phyloP scores from a whole-genome alignment of 2,888 invertebrate genomes.

The Lithophane leautieri region DNA sequence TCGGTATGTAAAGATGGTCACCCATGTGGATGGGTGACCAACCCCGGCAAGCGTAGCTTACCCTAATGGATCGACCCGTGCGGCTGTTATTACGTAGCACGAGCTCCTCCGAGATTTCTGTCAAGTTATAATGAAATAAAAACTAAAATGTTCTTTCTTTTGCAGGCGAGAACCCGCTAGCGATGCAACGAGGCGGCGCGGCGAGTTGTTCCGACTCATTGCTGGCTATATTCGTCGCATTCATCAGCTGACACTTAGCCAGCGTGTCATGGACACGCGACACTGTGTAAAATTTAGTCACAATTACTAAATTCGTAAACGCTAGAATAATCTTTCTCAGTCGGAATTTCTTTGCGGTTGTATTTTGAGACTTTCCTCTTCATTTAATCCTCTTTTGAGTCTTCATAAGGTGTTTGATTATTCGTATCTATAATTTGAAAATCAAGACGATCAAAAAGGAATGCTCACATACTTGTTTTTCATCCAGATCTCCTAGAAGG shows the following conservation, averaged over 20 bases:
- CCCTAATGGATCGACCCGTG: no score
- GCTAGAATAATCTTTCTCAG: slow-evolving; percentile 68
- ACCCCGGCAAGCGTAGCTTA: no score
- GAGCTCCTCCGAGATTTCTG: no score
- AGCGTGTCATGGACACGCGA: slow-evolving; percentile 83
- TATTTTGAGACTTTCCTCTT: slow-evolving; percentile 23
- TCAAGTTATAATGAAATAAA: neutral
- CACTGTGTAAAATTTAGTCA: slow-evolving; percentile 66
- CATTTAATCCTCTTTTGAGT: neutral
- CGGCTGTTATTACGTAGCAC: no score
- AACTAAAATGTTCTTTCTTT: slow-evolving; percentile 59
- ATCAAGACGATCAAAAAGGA: neutral
- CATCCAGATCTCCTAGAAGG: neutral
- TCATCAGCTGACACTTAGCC: slow-evolving; percentile 85
- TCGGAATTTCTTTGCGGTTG: slow-evolving; percentile 34
- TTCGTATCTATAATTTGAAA: slow-evolving; percentile 1
- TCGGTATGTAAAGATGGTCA: no score
- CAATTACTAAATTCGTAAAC: slow-evolving; percentile 66
- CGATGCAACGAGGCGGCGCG: slow-evolving; percentile 87
- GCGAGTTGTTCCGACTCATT: slow-evolving; percentile 78
- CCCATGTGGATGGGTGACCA: no score
- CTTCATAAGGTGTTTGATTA: neutral
- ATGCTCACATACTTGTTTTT: slow-evolving; percentile 6
- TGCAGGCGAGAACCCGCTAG: slow-evolving; percentile 88
- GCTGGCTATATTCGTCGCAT: slow-evolving; percentile 74